Conservation (phyloP, 2,888 invertebrate genomes). For the Drosophila conformis region DNA sequence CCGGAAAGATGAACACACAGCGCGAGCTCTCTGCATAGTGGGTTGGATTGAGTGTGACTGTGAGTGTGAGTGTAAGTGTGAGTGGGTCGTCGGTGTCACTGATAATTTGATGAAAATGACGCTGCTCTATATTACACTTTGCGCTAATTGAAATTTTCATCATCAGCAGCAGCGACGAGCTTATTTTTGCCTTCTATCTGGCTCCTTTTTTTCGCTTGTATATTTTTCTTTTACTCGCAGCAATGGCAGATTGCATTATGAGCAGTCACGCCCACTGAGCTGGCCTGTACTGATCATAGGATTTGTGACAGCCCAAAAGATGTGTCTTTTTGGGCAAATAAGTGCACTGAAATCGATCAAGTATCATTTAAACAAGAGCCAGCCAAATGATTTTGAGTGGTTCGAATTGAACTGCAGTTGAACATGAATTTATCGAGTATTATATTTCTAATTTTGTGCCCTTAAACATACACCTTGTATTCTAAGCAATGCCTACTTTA, state of each 20-base stretch:
- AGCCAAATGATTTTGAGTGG: neutral
- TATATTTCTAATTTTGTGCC: neutral
- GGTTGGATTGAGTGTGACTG: neutral
- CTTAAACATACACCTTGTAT: neutral
- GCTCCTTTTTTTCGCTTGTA: neutral
- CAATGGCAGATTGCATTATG: slow-evolving; percentile 21
- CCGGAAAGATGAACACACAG: slow-evolving; percentile 71
- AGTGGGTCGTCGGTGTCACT: slow-evolving; percentile 60
- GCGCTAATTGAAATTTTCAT: slow-evolving; percentile 78
- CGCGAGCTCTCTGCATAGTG: slow-evolving; percentile 13
- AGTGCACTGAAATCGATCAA: neutral
- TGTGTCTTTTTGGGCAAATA: neutral
- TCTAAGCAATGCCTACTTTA: neutral
- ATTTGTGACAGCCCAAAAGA: neutral
- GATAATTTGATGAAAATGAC: slow-evolving; percentile 79
- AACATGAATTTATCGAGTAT: neutral
- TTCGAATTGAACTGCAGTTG: neutral
- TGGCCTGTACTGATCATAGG: neutral
- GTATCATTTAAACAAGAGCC: neutral
- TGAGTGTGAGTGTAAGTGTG: neutral
- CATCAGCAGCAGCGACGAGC: slow-evolving; percentile 37
- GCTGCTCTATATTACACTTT: slow-evolving; percentile 72
- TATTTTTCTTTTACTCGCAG: neutral
- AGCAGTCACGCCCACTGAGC: slow-evolving; percentile 4
- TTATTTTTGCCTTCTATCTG: neutral